Evolutionary conservation across 2,113 vertebrate genomes (phyloP), one percentile per base, ranked within the genome.

Genomic region (Galeopterus variegatus): DNA sequence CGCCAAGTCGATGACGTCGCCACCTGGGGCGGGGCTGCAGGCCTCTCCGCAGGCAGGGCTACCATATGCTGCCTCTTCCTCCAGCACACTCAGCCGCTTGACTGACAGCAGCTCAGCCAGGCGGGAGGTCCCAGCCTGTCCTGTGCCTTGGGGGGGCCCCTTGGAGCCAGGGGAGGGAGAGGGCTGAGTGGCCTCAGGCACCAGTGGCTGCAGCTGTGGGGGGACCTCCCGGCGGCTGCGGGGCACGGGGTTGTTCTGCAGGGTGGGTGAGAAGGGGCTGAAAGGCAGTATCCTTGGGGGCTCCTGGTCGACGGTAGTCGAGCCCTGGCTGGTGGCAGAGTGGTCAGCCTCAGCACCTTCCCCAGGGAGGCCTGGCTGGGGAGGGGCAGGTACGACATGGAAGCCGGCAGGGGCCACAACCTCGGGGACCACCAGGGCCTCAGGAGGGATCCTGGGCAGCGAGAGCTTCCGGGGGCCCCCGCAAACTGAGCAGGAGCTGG

Each of bases 241-340:
- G 19, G 99, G 99, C 65, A 99, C 99, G 0, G 99, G 99, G 96
- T 99, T 99, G 98, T 99, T 99, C 97, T 99, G 99, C n/a, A 99
- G 98, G 95, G 94, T 99, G 0, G 97, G 99, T 0, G 98, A 99
- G 85, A 99, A 99, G 50, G 99, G 98, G 54, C 99, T 98, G 90
- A 99, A 99, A 50, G 97, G 52, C 0, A 87, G 98, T 86, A 80
- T 97, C 97, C 97, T 98, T 70, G 98, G 98, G 69, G 93, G 24
- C 77, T 98, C 98, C 88, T 99, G 97, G 31, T 99, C 99, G 45
- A 98, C 97, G 7, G 99, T 98, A 41, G 99, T 98, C 0, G 96
- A 82, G 19, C 98, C 98, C 8, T 98, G 99, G 0, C 99, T 99
- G 2, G 98, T 98, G 0, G 99, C 99, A 0, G 99, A 96, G 95